Conservation (phyloP, 2,797 vertebrate species). For the Lindbergichthys nudifrons region DNA sequence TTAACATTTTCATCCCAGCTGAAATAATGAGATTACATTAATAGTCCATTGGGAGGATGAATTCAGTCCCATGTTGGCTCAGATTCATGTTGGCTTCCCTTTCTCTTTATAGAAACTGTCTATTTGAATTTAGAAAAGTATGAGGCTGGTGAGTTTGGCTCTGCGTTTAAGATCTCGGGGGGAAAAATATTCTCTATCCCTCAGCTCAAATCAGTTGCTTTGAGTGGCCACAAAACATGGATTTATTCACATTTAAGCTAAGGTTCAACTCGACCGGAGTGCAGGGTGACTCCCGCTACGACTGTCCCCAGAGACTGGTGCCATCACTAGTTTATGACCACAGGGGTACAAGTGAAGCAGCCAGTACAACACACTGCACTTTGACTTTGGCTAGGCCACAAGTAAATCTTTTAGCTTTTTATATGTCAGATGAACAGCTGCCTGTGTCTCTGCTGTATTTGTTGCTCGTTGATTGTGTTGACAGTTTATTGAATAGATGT, state of each 20-base stretch:
- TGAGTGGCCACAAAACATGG: not conserved
- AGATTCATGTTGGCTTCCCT: constrained; percentile 31
- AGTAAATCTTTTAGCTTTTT: constrained; percentile 31
- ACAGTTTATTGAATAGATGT: constrained; percentile 67
- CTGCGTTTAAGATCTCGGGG: not conserved
- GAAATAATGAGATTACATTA: constrained; percentile 58
- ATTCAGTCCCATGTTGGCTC: constrained; percentile 30
- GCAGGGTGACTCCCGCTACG: not conserved
- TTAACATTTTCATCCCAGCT: constrained; percentile 51
- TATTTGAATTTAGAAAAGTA: constrained; percentile 30
- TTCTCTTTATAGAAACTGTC: constrained; percentile 21
- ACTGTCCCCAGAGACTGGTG: not conserved
- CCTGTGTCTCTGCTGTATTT: constrained; percentile 35
- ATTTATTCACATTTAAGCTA: constrained; percentile 5
- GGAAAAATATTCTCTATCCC: not conserved
- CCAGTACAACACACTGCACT: not conserved
- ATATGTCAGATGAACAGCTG: constrained; percentile 39
- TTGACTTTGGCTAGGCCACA: not conserved
- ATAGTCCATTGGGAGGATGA: constrained; percentile 42
- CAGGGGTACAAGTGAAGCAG: not conserved
- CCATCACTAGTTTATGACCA: too few species aligned
- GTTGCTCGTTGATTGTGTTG: constrained; percentile 56
- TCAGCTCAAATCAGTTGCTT: not conserved
- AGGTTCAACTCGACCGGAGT: not conserved
- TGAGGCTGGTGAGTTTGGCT: constrained; percentile 13